phyloP scores from a whole-genome alignment of 2,797 vertebrate genomes.

The Natrix natrix region DNA sequence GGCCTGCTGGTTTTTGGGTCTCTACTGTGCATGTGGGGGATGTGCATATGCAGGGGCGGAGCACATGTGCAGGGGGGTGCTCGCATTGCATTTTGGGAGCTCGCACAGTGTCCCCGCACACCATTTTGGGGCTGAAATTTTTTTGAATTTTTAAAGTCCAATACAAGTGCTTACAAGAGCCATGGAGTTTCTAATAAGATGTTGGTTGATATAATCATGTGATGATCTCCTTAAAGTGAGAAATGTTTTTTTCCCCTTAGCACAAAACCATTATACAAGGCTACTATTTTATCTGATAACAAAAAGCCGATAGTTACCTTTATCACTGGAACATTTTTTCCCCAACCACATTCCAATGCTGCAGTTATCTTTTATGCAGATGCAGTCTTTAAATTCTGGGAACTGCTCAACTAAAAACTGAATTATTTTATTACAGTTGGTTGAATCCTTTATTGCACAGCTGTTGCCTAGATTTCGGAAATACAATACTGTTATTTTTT shows the following conservation, averaged over 20 bases:
- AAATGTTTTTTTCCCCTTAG: neutral
- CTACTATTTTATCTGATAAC: neutral
- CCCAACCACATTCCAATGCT: constrained; percentile 68
- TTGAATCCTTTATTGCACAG: constrained; percentile 75
- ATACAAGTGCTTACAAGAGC: neutral
- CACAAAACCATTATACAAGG: neutral
- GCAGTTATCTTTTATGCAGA: constrained; percentile 76
- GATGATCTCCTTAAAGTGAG: neutral
- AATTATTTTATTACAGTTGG: constrained; percentile 78
- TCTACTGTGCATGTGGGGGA: too few relatives aligned
- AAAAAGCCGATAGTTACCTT: constrained; percentile 61
- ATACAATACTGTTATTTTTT: constrained; percentile 34
- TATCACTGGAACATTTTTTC: constrained; percentile 67
- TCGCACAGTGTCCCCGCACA: too few relatives aligned
- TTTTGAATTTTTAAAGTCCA: neutral
- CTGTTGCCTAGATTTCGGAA: constrained; percentile 72
- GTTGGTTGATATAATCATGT: neutral
- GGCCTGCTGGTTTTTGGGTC: too few relatives aligned
- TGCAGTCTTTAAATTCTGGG: constrained; percentile 74
- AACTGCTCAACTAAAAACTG: constrained; percentile 70
- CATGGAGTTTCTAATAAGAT: neutral
- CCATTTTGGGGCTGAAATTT: neutral
- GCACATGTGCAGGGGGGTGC: too few relatives aligned
- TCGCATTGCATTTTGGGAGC: too few relatives aligned
- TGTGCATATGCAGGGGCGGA: too few relatives aligned